Evolutionary conservation across 2,113 vertebrate genomes (phyloP), one percentile per base, ranked within the genome.

Genomic region (Pelmatolapia mariae): DNA sequence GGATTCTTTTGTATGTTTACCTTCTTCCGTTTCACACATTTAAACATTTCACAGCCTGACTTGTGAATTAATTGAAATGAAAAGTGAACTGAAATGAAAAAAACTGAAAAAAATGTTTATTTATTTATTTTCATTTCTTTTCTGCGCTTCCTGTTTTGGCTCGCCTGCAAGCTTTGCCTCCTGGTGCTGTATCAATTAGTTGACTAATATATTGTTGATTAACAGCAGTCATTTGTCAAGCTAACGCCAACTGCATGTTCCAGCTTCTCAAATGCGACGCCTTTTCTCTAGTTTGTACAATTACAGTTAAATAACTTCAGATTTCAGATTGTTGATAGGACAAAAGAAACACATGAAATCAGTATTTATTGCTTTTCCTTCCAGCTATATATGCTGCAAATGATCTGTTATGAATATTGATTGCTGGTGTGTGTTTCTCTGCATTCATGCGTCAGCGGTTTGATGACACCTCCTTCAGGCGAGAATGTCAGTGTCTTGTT

Each of bases 181-280:
- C 22, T 73, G 40, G 3, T 73, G 40, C 13, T 7, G 8, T 73
- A 26, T 73, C 38, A 18, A 4, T 26, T 73, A 73, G 22, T 10
- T 73, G 22, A 73, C 22, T 73, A 73, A 73, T 73, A 73, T 45
- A 76, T 45, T 47, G 1, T 47, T 71, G 36, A 43, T 71, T 76
- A 29, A 1, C 40, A 76, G 40, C 24, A 76, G 47, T 73, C 7
- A 73, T 73, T 0, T 13, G 4, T 45, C 66, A 16, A 73, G 13
- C 22, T 47, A 45, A 26, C 16, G 2, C 40, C 22, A 47, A 45
- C 7, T 45, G 22, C 13, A 24, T 43, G 16, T 47, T 19, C 24
- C 15, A 76, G 68, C 22, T 47, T 0, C 68, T 47, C 15, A 76
- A 47, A 29, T 29, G 0, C 0, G 9, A 7, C 6, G 1, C 11